Base-by-base conservation (phyloP, 2,113 vertebrate species). In the Trematomus loennbergii region DNA sequence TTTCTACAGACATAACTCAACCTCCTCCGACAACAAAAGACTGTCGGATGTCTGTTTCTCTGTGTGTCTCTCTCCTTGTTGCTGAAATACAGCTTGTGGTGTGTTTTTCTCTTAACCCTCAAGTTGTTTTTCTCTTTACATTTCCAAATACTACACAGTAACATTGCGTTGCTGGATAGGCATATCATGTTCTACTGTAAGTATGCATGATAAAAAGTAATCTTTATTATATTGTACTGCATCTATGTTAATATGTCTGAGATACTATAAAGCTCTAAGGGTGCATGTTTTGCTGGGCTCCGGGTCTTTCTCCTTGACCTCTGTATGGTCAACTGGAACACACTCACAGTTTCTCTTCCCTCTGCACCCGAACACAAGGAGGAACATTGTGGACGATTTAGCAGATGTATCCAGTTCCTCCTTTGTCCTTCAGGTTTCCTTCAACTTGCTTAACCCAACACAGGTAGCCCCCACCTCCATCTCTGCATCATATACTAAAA, bases 21-120 rank as follows among this genome's bases (percentile, higher is more conserved):
- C 5, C 6, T 55, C 8, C 25, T 10, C 29, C 5, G n/a, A 4
- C 49, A 11, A 36, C 12, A 3, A 20, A 18, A 16, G 43, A 15
- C 3, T 7, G 45, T 29, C 33, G 2, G 49, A 15, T 60, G 25
- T 46, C 1, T 58, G 1, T 61, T 9, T 22, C 36, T 17, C 13
- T 11, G 2, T 66, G n/a, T 50, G 33, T 45, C 75, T 69, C 75
- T 84, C 79, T 82, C 82, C 79, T 12, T 82, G 76, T 82, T 89
- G 79, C 84, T 89, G 76, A 89, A 89, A 59, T 58, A 1, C 40
- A 36, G 36, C 49, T 36, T 63, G 22, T 71, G 13, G 7, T 50
- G 12, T 33, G 40, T 61, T 33, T 18, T 72, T 12, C 36, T 65
- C 29, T 71, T 63, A 61, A 53, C 59, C 64, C 74, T 79, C 54